These are phyloP conservation scores for Shargacucullia verbasci DNA, from an alignment of 2,888 invertebrate genomes.

Conservation along the genomic window DNA sequence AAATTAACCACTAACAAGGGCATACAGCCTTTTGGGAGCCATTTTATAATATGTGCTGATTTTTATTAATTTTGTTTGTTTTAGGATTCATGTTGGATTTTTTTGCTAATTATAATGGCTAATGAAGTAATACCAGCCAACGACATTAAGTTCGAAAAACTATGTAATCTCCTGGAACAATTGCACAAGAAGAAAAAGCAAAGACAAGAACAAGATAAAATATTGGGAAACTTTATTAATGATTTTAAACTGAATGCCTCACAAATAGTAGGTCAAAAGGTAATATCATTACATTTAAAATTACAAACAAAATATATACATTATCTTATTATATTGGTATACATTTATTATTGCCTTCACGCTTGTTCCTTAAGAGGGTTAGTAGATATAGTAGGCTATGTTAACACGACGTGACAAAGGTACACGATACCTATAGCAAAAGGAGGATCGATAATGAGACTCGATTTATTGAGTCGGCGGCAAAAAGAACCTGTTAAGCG, in stretches of 20 bases:
- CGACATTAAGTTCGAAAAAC: slow-evolving; percentile 83
- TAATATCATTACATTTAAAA: no score
- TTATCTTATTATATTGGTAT: not conserved
- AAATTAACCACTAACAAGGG: no score
- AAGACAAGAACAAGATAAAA: slow-evolving; percentile 81
- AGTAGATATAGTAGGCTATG: no score
- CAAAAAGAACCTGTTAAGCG: no score
- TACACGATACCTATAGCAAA: no score
- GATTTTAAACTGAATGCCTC: slow-evolving; percentile 79
- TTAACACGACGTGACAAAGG: no score
- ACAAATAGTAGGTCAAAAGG: slow-evolving; percentile 72
- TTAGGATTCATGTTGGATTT: slow-evolving; percentile 32
- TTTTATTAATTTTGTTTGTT: slow-evolving; percentile 44
- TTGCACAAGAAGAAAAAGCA: slow-evolving; percentile 82
- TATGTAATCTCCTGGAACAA: slow-evolving; percentile 90
- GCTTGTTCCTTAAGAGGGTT: no score
- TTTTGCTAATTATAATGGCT: slow-evolving; percentile 45
- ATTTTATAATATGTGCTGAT: not conserved
- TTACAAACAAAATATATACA: no score
- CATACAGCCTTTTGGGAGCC: no score
- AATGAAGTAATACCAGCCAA: slow-evolving; percentile 62
- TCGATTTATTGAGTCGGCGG: no score
- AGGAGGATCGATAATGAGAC: no score
- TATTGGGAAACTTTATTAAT: slow-evolving; percentile 83
- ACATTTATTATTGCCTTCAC: no score